phyloP scores from a whole-genome alignment of 2,113 vertebrate genomes.

The Silurus asotus region DNA sequence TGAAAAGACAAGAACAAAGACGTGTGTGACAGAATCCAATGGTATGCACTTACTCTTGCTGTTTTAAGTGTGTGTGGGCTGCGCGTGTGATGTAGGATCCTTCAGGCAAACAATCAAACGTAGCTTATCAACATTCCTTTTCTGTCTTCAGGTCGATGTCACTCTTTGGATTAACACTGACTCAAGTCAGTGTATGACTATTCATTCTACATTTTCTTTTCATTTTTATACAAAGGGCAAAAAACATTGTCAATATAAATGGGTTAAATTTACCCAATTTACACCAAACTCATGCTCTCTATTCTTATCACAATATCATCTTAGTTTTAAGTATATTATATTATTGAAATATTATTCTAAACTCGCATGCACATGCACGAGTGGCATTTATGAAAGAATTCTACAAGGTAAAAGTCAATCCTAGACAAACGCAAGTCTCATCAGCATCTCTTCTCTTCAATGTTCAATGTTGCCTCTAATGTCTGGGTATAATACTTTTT shows the following conservation, averaged over 20 bases:
- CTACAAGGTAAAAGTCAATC: background rate
- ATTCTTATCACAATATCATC: background rate
- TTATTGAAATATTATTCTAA: background rate
- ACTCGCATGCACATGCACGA: background rate
- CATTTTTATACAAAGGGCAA: background rate
- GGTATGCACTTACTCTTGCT: constrained; percentile 70
- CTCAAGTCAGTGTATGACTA: background rate
- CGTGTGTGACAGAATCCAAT: constrained; percentile 64
- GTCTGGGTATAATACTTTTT: background rate
- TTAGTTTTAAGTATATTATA: background rate
- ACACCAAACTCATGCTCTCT: background rate
- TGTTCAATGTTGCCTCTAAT: background rate
- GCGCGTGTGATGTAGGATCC: constrained; percentile 64
- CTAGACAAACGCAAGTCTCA: background rate
- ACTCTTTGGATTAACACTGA: background rate
- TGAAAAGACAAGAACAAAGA: constrained; percentile 69
- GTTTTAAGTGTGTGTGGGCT: constrained; percentile 57
- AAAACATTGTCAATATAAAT: background rate
- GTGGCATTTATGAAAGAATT: background rate
- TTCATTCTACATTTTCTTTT: background rate
- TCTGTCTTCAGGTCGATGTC: constrained; percentile 43
- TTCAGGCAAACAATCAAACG: constrained; percentile 68
- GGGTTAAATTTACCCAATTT: background rate
- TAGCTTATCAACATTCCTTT: constrained; percentile 66
- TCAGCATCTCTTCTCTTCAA: background rate